phyloP scores from a whole-genome alignment of 2,113 vertebrate species.

The Clarias magur region DNA sequence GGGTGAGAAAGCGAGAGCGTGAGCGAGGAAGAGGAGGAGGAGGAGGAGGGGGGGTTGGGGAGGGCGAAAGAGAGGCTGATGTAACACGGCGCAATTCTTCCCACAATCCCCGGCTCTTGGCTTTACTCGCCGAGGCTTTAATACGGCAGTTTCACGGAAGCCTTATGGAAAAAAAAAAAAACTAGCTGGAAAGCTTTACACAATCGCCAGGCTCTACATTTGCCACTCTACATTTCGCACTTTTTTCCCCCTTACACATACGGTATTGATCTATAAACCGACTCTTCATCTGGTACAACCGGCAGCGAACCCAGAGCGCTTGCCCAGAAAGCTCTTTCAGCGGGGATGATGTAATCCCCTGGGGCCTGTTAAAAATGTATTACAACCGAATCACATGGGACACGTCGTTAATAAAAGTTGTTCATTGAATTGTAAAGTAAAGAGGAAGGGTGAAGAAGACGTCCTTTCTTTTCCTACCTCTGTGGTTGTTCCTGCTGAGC shows the following conservation, averaged over 20 bases:
- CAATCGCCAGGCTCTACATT: constrained; percentile 57
- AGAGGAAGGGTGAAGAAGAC: not conserved
- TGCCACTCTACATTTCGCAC: constrained; percentile 66
- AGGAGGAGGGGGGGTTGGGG: constrained; percentile 13
- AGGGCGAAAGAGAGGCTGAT: constrained; percentile 52
- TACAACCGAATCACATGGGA: constrained; percentile 65
- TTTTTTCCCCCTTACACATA: constrained; percentile 59
- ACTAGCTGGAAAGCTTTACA: constrained; percentile 55
- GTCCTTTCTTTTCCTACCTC: constrained; percentile 2
- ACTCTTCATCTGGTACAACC: constrained; percentile 15
- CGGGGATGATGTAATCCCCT: constrained; percentile 69
- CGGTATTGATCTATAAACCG: constrained; percentile 69
- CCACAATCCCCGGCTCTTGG: constrained; percentile 60
- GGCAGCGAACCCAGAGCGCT: constrained; percentile 22
- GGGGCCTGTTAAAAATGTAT: constrained; percentile 73
- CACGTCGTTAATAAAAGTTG: constrained; percentile 62
- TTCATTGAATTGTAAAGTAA: constrained; percentile 11
- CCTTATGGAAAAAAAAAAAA: constrained; percentile 50
- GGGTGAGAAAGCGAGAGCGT: constrained; percentile 31
- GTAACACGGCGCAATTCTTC: constrained; percentile 59
- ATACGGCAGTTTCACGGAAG: constrained; percentile 68
- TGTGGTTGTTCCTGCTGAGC: constrained; percentile 60
- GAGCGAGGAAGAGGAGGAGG: not conserved
- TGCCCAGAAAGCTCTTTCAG: constrained; percentile 60
- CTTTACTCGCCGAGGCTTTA: constrained; percentile 61